phyloP scores from a whole-genome alignment of 2,888 invertebrate species.

The Hydraecia micacea region DNA sequence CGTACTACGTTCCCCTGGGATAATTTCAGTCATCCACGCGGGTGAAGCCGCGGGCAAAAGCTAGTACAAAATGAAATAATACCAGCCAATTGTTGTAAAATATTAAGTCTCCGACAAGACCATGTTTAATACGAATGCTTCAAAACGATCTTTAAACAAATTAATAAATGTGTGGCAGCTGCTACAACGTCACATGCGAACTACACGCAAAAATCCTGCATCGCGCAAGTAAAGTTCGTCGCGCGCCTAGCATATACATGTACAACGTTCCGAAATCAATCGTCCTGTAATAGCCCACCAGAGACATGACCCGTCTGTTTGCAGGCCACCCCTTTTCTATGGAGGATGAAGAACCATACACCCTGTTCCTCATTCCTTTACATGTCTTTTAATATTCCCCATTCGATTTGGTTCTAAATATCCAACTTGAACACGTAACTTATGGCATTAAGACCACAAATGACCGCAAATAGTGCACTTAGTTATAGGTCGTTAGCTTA shows the following conservation, averaged over 20 bases:
- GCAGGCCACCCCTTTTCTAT: background rate
- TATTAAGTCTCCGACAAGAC: background rate
- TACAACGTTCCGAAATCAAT: background rate
- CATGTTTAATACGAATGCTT: background rate
- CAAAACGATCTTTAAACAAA: background rate
- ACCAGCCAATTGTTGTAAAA: background rate
- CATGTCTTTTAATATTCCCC: background rate
- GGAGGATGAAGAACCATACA: background rate
- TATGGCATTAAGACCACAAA: conserved; percentile 12
- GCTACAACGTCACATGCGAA: too few species aligned
- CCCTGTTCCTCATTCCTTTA: background rate
- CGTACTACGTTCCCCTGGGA: background rate
- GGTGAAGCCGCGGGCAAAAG: background rate
- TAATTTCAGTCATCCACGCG: background rate
- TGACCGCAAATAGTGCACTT: conserved; percentile 36
- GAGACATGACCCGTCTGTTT: background rate
- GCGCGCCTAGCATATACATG: background rate
- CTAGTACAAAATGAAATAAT: too few species aligned
- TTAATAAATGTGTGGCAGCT: background rate
- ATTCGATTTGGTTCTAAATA: conserved; percentile 3
- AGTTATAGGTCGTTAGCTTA: conserved; percentile 45
- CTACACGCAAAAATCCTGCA: background rate
- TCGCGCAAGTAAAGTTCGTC: background rate
- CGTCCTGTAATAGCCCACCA: background rate
- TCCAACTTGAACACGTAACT: conserved; percentile 13